Evolutionary conservation across 2,888 invertebrate genomes (phyloP).

Genomic region (Rotaria socialis): DNA sequence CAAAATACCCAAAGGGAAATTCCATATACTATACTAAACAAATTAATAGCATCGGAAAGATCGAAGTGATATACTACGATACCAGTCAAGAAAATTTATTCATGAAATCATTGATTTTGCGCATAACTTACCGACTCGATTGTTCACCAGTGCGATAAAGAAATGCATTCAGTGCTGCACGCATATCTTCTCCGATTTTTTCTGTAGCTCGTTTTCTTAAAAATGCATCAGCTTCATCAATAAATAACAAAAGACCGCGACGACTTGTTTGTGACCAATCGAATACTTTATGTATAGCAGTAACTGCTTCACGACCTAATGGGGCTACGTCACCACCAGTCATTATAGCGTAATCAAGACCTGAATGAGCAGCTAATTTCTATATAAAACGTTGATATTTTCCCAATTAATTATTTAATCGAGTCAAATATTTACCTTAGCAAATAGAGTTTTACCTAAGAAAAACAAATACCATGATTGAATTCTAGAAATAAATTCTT

Average conservation of each 20-base stretch:
- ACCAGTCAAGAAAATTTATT: too few relatives aligned
- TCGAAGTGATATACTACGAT: too few relatives aligned
- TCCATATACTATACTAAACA: too few relatives aligned
- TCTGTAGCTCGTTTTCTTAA: slow-evolving; percentile 68
- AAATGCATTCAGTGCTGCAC: slow-evolving; percentile 93
- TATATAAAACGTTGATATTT: slow-evolving; percentile 54
- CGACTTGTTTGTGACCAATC: slow-evolving; percentile 64
- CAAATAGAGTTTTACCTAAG: slow-evolving; percentile 76
- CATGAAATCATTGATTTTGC: too few relatives aligned
- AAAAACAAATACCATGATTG: background rate
- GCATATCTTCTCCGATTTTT: slow-evolving; percentile 84
- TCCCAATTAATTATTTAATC: background rate
- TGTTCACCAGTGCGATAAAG: slow-evolving; percentile 95
- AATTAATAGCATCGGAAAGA: too few relatives aligned
- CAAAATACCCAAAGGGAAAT: too few relatives aligned
- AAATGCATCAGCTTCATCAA: slow-evolving; percentile 98
- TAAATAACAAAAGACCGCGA: slow-evolving; percentile 69
- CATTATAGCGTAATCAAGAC: slow-evolving; percentile 97
- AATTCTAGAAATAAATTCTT: background rate
- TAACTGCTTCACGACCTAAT: slow-evolving; percentile 92
- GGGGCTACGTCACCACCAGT: slow-evolving; percentile 98
- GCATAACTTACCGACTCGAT: slow-evolving; percentile 70
- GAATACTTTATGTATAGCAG: slow-evolving; percentile 90
- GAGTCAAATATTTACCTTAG: slow-evolving; percentile 64
- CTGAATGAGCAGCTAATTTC: slow-evolving; percentile 90